phyloP scores from a whole-genome alignment of 2,113 vertebrate species.

The Gallinago jamesoni region DNA sequence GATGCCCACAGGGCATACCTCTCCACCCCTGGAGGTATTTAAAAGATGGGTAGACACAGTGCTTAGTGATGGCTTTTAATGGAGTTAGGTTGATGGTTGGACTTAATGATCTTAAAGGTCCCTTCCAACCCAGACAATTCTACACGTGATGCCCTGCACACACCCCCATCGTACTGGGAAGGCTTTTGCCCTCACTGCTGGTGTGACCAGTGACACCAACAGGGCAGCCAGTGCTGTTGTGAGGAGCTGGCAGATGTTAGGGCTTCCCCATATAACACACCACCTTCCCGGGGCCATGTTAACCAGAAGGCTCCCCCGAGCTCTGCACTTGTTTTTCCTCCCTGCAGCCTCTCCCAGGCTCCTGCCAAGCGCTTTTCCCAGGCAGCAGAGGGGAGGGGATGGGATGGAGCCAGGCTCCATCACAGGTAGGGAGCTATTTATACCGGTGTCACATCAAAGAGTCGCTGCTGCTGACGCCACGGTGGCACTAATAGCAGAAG shows the following conservation, averaged over 20 bases:
- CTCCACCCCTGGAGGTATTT: no score
- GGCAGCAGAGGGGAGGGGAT: not conserved
- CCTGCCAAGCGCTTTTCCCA: not conserved
- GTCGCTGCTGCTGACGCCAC: not conserved
- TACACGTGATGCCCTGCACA: rapidly evolving
- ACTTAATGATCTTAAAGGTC: no score
- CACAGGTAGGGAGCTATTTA: constrained; percentile 22
- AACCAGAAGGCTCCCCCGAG: not conserved
- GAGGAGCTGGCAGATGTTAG: rapidly evolving
- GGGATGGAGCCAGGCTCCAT: not conserved
- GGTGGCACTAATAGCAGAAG: not conserved
- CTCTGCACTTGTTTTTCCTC: not conserved
- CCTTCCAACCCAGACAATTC: no score
- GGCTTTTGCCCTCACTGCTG: not conserved
- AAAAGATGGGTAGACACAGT: no score
- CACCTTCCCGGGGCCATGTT: not conserved
- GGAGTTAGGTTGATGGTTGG: no score
- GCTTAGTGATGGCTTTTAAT: no score
- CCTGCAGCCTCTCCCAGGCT: not conserved
- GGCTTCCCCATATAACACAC: not conserved
- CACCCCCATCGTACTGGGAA: rapidly evolving
- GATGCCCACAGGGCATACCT: no score
- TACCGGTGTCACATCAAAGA: constrained; percentile 23
- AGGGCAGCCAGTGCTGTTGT: not conserved
- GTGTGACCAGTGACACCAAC: not conserved